phyloP scores from a whole-genome alignment of 1,140 invertebrate genomes.

The Zaprionus vittiger region DNA sequence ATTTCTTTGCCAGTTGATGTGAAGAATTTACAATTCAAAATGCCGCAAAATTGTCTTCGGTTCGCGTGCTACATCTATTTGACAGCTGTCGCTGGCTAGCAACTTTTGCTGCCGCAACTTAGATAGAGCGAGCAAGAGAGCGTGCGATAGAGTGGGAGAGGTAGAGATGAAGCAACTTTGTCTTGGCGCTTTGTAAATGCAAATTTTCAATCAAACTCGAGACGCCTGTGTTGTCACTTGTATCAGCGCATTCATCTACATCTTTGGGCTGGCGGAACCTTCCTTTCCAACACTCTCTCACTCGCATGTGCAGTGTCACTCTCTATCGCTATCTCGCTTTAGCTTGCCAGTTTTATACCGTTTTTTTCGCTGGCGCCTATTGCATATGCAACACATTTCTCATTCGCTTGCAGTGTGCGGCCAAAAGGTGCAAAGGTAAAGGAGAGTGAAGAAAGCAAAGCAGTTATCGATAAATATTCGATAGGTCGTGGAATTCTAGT shows the following conservation, averaged over 20 bases:
- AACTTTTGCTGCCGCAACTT: constrained; percentile 49
- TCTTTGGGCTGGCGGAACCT: constrained; percentile 30
- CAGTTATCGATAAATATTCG: constrained; percentile 5
- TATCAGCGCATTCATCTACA: constrained; percentile 57
- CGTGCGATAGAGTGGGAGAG: constrained; percentile 4
- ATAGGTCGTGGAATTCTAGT: neutral
- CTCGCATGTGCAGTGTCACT: too few species aligned
- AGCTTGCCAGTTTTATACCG: neutral
- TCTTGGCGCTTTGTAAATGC: constrained; percentile 55
- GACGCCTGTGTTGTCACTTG: constrained; percentile 54
- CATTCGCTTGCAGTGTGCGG: constrained; percentile 11
- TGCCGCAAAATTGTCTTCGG: constrained; percentile 64
- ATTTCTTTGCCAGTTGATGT: constrained; percentile 47
- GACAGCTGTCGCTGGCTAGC: constrained; percentile 58
- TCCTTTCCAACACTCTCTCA: neutral
- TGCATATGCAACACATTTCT: constrained; percentile 61
- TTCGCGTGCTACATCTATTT: constrained; percentile 61
- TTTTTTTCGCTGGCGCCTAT: constrained; percentile 30
- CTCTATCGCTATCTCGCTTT: neutral
- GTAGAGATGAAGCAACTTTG: constrained; percentile 22
- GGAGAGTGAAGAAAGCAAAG: neutral
- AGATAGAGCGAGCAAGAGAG: neutral
- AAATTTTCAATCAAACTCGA: constrained; percentile 68
- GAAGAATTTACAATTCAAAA: constrained; percentile 76
- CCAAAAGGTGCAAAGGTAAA: neutral